phyloP scores from a whole-genome alignment of 2,113 vertebrate species.

The Hiodon tergisus region DNA sequence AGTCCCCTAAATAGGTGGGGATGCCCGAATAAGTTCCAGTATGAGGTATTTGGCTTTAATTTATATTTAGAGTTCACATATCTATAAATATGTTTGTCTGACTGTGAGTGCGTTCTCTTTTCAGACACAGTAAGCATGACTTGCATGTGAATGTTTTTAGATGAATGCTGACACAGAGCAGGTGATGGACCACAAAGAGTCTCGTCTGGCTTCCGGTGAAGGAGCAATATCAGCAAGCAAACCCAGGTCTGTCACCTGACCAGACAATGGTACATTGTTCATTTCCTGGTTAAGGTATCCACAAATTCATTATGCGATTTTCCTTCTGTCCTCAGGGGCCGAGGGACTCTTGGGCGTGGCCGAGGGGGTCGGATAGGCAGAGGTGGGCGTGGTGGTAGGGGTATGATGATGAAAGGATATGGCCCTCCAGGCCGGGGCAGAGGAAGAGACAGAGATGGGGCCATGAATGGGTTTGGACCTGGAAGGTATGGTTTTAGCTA shows the following conservation, averaged over 20 bases:
- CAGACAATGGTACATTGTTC: not conserved
- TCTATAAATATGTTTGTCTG: no score
- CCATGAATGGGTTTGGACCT: constrained; percentile 58
- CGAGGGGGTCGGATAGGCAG: constrained; percentile 45
- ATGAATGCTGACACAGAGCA: constrained; percentile 55
- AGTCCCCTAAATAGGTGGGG: no score
- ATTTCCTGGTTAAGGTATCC: no score
- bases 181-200: constrained; percentile 38
- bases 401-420: constrained; percentile 56
- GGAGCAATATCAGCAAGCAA: constrained; percentile 38
- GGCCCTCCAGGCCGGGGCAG: constrained; percentile 49
- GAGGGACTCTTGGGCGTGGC: constrained; percentile 43
- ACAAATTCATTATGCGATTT: not conserved
- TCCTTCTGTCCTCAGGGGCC: constrained; percentile 40
- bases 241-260: constrained; percentile 43
- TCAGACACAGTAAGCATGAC: not conserved
- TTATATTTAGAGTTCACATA: no score
- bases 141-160: constrained; percentile 14
- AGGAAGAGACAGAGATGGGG: constrained; percentile 46
- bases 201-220: constrained; percentile 36
- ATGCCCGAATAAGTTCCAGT: no score
- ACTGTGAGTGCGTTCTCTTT: no score
- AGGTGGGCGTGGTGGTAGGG: constrained; percentile 52
- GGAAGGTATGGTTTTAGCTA: constrained; percentile 51
- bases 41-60: no score